Base-by-base conservation (phyloP, 2,797 vertebrate genomes). In the Sternarchorhynchus goeldii region DNA sequence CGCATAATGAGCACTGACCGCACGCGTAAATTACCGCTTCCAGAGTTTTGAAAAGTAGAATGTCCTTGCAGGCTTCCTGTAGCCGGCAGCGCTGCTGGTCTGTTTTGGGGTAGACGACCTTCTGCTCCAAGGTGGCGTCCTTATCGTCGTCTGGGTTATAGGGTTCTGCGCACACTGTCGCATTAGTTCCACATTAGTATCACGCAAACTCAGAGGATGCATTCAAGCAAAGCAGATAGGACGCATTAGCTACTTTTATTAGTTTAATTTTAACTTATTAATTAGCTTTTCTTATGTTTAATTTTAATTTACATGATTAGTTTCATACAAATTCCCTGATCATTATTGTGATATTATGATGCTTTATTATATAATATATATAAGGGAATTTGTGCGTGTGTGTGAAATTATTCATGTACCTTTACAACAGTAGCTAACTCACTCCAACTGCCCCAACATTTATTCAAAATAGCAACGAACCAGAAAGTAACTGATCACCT, bases 71-170 rank as follows among this genome's bases (percentile, higher is more conserved):
- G 1, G 95, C 93, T 16, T 99, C 96, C 92, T 97, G 97, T 53
- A 99, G 94, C 83, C 97, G 91, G 83, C 87, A 90, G 50, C 95
- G 93, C 86, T 98, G 97, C 78, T 92, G 92, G 63, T 97, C 95
- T 76, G 95, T 95, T 93, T 98, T 99, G 56, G 95, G 95, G 89
- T 97, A 87, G 83, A 97, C 91, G 20, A 97, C 90, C 91, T 92
- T 93, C 75, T 93, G 93, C 81, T 97, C 94, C 31, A 89, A 77
- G 74, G 95, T 95, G 53, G 96, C 94, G 56, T 97, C 96, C 0
- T 95, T 94, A 20, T 98, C 96, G 1, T 98, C 96, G 84, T 98
- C 97, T n/a, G 97, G 97, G 85, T 99, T 94, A 83, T 95, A 98
- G 31, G 95, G 85, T 90, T 98, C 96, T 68, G 96, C 96, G 89